These are phyloP conservation scores for Sardinella longiceps DNA, from an alignment of 2,797 vertebrate genomes.

Conservation along the genomic window DNA sequence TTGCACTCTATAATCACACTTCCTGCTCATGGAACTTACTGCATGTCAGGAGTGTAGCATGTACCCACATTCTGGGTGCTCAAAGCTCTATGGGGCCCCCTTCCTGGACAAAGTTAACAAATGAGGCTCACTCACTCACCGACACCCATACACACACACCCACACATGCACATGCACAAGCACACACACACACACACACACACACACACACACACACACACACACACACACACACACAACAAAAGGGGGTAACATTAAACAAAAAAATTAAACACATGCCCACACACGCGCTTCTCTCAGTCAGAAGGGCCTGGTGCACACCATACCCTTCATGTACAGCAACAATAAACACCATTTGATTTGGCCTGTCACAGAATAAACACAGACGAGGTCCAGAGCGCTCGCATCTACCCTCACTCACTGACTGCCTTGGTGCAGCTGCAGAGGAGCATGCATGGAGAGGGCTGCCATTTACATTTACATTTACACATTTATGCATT, in stretches of 20 bases:
- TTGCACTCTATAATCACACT: background rate
- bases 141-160: background rate
- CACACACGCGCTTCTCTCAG: background rate
- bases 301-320: background rate
- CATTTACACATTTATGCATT: too few species aligned
- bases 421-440: slow-evolving; percentile 49
- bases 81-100: slow-evolving; percentile 12
- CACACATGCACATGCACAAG: background rate
- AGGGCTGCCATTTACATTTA: background rate
- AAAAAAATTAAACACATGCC: too few species aligned
- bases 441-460: slow-evolving; percentile 28
- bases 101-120: background rate
- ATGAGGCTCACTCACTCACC: slow-evolving; percentile 22
- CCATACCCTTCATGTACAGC: slow-evolving; percentile 28
- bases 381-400: slow-evolving; percentile 31
- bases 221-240: background rate
- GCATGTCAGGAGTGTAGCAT: background rate
- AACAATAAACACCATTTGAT: slow-evolving; percentile 47
- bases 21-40: background rate
- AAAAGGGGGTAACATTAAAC: too few species aligned
- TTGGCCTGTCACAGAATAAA: slow-evolving; percentile 41
- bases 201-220: slow-evolving; percentile 1
- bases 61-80: background rate
- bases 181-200: too few species aligned
- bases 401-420: slow-evolving; percentile 27